Conservation (phyloP, 1,140 invertebrate genomes). For the Leptonema lineaticorne region DNA sequence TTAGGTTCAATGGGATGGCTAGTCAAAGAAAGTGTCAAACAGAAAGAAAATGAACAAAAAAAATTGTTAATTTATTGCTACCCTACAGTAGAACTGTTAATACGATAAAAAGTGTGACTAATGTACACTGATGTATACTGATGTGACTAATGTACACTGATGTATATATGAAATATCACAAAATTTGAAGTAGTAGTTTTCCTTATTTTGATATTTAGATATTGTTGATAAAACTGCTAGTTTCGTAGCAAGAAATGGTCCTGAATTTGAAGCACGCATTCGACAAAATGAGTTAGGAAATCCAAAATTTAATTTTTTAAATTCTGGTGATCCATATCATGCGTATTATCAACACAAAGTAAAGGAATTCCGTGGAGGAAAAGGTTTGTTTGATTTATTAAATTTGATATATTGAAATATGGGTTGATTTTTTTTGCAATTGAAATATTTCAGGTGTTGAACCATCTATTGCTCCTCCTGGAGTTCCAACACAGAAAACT, state of each 20-base stretch:
- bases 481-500: constrained; percentile 50
- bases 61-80: too few relatives aligned
- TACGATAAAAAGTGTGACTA: too few relatives aligned
- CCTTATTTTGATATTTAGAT: constrained; percentile 62
- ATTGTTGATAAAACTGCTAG: constrained; percentile 99
- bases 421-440: neutral
- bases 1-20: too few relatives aligned
- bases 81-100: too few relatives aligned
- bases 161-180: too few relatives aligned
- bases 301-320: constrained; percentile 98
- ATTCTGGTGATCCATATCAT: constrained; percentile 95
- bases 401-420: neutral
- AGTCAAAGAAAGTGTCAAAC: too few relatives aligned
- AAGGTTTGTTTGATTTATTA: constrained; percentile 57
- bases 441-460: constrained; percentile 35
- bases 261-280: constrained; percentile 96
- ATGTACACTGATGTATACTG: too few relatives aligned
- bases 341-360: constrained; percentile 99
- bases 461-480: constrained; percentile 43
- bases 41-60: too few relatives aligned
- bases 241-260: constrained; percentile 97
- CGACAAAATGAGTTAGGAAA: constrained; percentile 96
- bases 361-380: constrained; percentile 92
- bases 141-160: too few relatives aligned
- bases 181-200: too few relatives aligned